phyloP scores from a whole-genome alignment of 1,140 invertebrate species.

The Trypoxylus dichotomus region DNA sequence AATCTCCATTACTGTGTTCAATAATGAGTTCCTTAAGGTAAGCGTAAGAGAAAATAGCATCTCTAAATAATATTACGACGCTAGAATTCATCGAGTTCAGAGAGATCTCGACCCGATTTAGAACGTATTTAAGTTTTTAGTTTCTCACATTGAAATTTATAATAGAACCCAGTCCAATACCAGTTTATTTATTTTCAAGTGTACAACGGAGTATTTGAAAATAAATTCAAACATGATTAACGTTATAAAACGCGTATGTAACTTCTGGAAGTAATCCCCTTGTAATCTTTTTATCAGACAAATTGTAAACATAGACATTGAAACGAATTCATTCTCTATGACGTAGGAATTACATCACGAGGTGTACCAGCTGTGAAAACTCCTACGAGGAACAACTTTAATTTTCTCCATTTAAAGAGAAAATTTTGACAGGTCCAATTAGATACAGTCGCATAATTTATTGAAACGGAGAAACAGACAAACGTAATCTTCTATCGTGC shows the following conservation, averaged over 20 bases:
- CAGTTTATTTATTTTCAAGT: not conserved
- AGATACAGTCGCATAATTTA: not conserved
- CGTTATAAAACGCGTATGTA: not conserved
- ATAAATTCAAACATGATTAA: no score
- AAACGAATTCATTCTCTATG: not conserved
- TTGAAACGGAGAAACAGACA: no score
- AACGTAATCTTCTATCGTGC: no score
- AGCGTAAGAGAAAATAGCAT: not conserved
- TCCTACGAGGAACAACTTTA: no score
- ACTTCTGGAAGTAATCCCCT: not conserved
- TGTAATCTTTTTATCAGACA: constrained; percentile 4
- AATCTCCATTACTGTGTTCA: constrained; percentile 70
- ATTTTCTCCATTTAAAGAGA: not conserved
- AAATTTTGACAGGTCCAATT: not conserved
- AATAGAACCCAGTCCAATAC: not conserved
- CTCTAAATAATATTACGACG: not conserved
- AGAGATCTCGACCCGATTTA: not conserved
- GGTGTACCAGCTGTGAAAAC: no score
- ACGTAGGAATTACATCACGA: no score
- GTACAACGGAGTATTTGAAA: not conserved
- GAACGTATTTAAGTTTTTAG: not conserved
- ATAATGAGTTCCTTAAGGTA: constrained; percentile 84
- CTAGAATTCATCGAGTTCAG: not conserved
- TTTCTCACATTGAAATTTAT: not conserved
- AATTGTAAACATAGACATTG: not conserved